phyloP scores from a whole-genome alignment of 2,888 invertebrate species.

The Dryocosmus kuriphilus region DNA sequence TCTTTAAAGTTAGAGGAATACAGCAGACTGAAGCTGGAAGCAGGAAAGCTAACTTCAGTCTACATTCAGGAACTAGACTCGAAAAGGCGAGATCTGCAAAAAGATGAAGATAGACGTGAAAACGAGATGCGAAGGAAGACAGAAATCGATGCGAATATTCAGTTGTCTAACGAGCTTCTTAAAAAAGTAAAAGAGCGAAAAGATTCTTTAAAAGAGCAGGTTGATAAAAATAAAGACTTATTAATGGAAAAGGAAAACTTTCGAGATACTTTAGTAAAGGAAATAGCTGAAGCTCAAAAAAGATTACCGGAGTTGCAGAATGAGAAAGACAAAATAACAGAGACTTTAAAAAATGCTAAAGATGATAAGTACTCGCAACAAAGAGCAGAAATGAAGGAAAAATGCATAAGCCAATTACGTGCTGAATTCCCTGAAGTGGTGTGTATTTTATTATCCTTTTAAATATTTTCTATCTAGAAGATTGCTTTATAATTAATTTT shows the following conservation, averaged over 20 bases:
- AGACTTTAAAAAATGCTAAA: not conserved
- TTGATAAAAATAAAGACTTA: not conserved
- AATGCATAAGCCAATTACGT: not conserved
- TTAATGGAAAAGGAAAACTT: not conserved
- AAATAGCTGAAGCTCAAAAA: not conserved
- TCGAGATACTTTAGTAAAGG: not conserved
- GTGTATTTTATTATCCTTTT: not conserved
- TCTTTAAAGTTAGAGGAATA: constrained; percentile 16
- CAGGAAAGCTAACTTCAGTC: not conserved
- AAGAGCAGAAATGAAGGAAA: not conserved
- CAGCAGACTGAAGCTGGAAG: not conserved
- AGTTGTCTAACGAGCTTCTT: not conserved
- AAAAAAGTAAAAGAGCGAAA: not conserved
- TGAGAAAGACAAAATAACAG: not conserved
- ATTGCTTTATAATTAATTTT: not conserved
- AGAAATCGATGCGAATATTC: not conserved
- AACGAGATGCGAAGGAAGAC: not conserved
- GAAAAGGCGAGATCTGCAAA: not conserved
- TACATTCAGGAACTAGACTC: not conserved
- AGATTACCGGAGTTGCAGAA: not conserved
- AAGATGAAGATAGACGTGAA: not conserved
- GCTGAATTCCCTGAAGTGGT: constrained; percentile 4
- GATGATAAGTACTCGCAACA: not conserved
- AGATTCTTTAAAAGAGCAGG: not conserved
- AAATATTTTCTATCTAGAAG: not conserved